Conservation (phyloP, 30 jellyfish, hydroid and myxozoan species). For the Morbakka virulenta region DNA sequence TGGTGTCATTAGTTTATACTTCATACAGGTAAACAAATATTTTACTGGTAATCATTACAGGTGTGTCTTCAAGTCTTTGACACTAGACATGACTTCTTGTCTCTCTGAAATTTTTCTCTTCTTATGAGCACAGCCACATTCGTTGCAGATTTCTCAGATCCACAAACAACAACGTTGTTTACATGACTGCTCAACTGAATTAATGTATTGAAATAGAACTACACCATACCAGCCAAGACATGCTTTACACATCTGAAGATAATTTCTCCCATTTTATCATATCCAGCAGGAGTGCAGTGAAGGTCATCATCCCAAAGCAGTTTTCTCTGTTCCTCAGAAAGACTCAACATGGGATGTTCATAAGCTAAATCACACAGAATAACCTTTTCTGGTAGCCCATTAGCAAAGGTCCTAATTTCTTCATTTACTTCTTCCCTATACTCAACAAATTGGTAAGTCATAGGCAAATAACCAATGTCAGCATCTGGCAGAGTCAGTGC, state of each 20-base stretch:
- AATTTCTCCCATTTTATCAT: slow-evolving; percentile 85
- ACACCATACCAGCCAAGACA: too few relatives aligned
- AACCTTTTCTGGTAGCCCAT: slow-evolving; percentile 20
- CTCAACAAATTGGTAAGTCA: slow-evolving; percentile 12
- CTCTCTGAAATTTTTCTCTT: too few relatives aligned
- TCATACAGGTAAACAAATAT: too few relatives aligned
- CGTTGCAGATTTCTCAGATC: too few relatives aligned
- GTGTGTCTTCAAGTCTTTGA: too few relatives aligned
- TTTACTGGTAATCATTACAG: too few relatives aligned
- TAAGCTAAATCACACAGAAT: slow-evolving; percentile 81
- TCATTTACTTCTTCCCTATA: slow-evolving; percentile 55
- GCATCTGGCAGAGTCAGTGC: slow-evolving; percentile 74
- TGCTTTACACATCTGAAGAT: slow-evolving; percentile 1
- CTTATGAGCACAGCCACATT: too few relatives aligned
- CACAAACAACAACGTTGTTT: too few relatives aligned
- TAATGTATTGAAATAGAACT: too few relatives aligned
- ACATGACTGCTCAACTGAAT: too few relatives aligned
- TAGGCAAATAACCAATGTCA: slow-evolving; percentile 25
- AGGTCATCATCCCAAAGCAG: slow-evolving; percentile 81
- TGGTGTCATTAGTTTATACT: too few relatives aligned
- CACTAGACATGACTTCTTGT: too few relatives aligned
- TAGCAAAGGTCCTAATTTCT: slow-evolving; percentile 38
- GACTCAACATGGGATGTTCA: slow-evolving; percentile 61
- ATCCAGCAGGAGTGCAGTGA: slow-evolving; percentile 85
- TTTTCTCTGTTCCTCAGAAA: slow-evolving; percentile 57